Base-by-base conservation (phyloP, 2,113 vertebrate genomes). In the Sceloporus tristichus region DNA sequence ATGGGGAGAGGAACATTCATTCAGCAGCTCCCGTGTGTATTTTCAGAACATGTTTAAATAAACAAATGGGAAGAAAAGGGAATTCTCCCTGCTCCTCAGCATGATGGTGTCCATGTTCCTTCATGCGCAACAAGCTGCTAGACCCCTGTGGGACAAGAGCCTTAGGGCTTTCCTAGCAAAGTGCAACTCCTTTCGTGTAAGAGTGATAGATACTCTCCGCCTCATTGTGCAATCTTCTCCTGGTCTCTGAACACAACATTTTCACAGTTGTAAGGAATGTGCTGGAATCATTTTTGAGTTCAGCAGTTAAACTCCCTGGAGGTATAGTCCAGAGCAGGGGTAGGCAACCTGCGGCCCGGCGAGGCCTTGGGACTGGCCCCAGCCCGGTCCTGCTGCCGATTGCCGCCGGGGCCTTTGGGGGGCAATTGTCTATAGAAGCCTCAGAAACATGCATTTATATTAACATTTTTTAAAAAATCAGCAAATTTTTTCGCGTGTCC, bases 1-100 rank as follows among this genome's bases (percentile, higher is more conserved):
- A 5, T 0, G 73, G 19, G 62, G 29, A 8, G 2, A 1, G 1
- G 13, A 11, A n/a, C 78, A 86, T 82, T 90, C 68, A 86, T 42
- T 71, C 68, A 27, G 75, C 73, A 77, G 73, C n/a, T 86, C 68
- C 74, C 25, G 21, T 19, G 23, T 86, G 88, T 62, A 68, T 91
- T 89, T 90, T 91, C 82, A 34, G 79, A 68, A 84, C 91, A 77
- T 89, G 77, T 92, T 91, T 91, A 92, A 93, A 92, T 93, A 84
- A 93, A 87, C 70, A 87, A 87, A 82, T 16, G 73, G 23, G 85
- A 85, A 23, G 88, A 82, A 2, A 80, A 3, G 65, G 59, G 25
- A 85, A 38, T 5, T 18, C 27, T n/a, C 4, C 0, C 65, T 0
- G 0, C 82, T 71, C 62, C 73, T 62, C 62, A 62, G 82, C 59